These are phyloP conservation scores for Panopea generosa DNA, from an alignment of 2,888 invertebrate genomes.

Conservation along the genomic window DNA sequence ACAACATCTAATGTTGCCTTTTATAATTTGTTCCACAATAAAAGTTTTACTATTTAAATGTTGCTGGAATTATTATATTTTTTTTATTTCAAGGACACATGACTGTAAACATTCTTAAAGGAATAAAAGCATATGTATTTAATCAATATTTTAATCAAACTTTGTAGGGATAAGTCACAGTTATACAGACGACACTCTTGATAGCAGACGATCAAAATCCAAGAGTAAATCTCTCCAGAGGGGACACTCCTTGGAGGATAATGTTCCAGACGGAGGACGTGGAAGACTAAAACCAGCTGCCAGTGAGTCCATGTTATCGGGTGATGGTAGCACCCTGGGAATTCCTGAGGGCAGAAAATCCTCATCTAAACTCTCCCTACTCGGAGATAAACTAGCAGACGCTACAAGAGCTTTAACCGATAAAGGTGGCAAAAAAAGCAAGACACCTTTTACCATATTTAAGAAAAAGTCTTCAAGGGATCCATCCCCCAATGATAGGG, in stretches of 20 bases:
- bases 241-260: conserved; percentile 85
- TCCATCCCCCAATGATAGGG: conserved; percentile 75
- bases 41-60: too few relatives aligned
- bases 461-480: conserved; percentile 86
- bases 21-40: too few relatives aligned
- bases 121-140: too few relatives aligned
- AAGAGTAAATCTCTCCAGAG: conserved; percentile 71
- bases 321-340: conserved; percentile 85
- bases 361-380: conserved; percentile 75
- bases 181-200: conserved; percentile 91
- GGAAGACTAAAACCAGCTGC: conserved; percentile 73
- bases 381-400: conserved; percentile 79
- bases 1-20: too few relatives aligned
- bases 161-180: conserved; percentile 92
- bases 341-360: conserved; percentile 88
- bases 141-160: too few relatives aligned
- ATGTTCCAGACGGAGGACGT: conserved; percentile 67
- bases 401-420: conserved; percentile 65
- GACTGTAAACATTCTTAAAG: too few relatives aligned
- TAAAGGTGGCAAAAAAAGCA: conserved; percentile 78
- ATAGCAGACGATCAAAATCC: conserved; percentile 65
- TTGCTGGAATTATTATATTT: too few relatives aligned
- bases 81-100: too few relatives aligned
- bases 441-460: conserved; percentile 94
- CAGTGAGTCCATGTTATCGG: conserved; percentile 78